Evolutionary conservation across 2,797 vertebrate species (phyloP), one percentile per base, ranked within the genome.

Genomic region (Clarias pachynema): DNA sequence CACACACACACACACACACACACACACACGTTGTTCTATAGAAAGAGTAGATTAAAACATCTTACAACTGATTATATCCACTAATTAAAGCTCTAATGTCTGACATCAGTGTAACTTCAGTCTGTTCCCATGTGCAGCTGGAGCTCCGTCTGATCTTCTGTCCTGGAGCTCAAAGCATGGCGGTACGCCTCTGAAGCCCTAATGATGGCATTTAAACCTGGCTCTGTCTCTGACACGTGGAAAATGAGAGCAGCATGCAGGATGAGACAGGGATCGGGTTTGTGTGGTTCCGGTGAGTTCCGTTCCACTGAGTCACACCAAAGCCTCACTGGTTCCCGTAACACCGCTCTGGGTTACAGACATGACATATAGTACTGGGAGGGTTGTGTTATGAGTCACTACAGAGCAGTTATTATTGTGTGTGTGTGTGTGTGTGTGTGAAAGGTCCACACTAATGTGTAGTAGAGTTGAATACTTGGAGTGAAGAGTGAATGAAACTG

Each of bases 21-120:
- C 31, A 31, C 31, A 31, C 31, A 31, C 31, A 56, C 56, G 9
- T 69, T 57, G 77, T 60, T 59, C 56, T 60, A 68, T 56, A 62
- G 56, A 2, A 68, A 69, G 3, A 34, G 16, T 34, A 18, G 29
- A 73, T 81, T 40, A 34, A 82, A 57, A 60, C 73, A 88, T 74
- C 85, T 57, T 68, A 59, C 72, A 74, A 40, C 60, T 59, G 65
- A 89, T 85, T 73, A 85, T 49, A 70, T 56, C 53, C 18, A 22
- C 26, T 20, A 53, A 59, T 77, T 78, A 78, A 79, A 70, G 53
- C 68, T 81, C 57, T 86, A 85, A 72, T 44, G 73, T 79, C 24
- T 40, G 56, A 75, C 80, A 87, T 86, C 69, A 85, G 75, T 79
- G 66, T 16, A 49, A 40, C 73, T 31, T 66, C 34, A 79, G 65